Evolutionary conservation across 2,888 invertebrate genomes (phyloP), one percentile per base, ranked within the genome.

Genomic region (Ommatoiulus sabulosus): DNA sequence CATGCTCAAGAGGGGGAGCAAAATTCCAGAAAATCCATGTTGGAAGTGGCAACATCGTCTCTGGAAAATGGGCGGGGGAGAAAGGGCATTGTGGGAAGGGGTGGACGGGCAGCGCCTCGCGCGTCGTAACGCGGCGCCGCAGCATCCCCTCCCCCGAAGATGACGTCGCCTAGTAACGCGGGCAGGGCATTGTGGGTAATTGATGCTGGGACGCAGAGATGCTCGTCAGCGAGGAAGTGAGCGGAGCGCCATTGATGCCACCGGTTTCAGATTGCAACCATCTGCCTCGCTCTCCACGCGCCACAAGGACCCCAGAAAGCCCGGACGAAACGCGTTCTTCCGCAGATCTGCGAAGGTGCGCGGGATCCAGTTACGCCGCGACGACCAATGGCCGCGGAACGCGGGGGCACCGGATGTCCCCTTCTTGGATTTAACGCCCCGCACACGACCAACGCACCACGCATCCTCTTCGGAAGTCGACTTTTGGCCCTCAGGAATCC

Each of bases 191-290:
- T 12, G 15, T 44, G 86, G 86, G 86, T 44, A 86, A 86, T 86
- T 44, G 86, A 86, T 86, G 86, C 86, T 86, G 86, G 86, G 86
- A n/a, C 20, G 24, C 3, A 10, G 86, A 80, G 80, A 80, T 80
- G 48, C 46, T 46, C 44, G n/a, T 44, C 12, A 46, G 44, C 20
- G 24, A 85, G 44, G 24, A 86, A 43, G 48, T 24, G 86, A 85
- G 85, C 86, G 10, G 5, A 12, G 44, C 24, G 86, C 86, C 86
- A 86, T 48, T 86, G 86, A 86, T 46, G 86, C 86, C 20, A 86
- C 86, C 46, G 86, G 86, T 44, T 86, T 86, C 86, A 46, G 86
- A 48, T 86, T 86, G 86, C 86, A 44, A 86, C 48, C 20, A 48
- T n/a, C 86, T 86, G 44, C 48, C 86, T 48, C 24, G 86, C 86